phyloP scores from a whole-genome alignment of 2,113 vertebrate genomes.

The Ammospiza nelsoni region DNA sequence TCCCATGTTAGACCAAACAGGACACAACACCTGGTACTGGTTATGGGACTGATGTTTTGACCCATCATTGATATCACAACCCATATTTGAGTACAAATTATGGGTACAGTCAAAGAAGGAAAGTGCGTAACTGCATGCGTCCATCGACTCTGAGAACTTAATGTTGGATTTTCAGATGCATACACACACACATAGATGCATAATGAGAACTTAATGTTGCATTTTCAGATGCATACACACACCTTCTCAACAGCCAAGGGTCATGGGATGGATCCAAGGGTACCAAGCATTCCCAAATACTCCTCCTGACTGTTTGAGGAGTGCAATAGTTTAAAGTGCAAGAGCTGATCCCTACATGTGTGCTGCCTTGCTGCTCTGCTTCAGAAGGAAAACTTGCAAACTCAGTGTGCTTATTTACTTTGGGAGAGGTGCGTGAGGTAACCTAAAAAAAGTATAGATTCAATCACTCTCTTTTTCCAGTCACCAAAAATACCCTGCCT shows the following conservation, averaged over 20 bases:
- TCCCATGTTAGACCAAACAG: background rate
- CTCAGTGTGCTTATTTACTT: background rate
- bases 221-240: background rate
- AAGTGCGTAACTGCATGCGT: background rate
- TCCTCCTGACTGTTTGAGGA: background rate
- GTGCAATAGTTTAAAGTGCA: background rate
- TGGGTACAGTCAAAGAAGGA: background rate
- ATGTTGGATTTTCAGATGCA: no score
- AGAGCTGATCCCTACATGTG: background rate
- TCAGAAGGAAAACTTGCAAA: background rate
- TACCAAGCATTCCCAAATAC: background rate
- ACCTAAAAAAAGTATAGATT: background rate
- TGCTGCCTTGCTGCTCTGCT: background rate
- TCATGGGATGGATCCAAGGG: background rate
- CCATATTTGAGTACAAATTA: background rate
- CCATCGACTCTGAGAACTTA: rapidly evolving
- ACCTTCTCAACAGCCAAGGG: background rate
- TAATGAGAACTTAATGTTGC: background rate
- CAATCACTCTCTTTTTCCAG: background rate
- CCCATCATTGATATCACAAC: background rate
- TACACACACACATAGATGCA: no score
- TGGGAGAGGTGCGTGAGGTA: background rate
- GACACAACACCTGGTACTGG: rapidly evolving
- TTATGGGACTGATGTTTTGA: background rate
- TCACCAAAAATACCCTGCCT: background rate